phyloP scores from a whole-genome alignment of 2,113 vertebrate species.

The Heloderma charlesbogerti region DNA sequence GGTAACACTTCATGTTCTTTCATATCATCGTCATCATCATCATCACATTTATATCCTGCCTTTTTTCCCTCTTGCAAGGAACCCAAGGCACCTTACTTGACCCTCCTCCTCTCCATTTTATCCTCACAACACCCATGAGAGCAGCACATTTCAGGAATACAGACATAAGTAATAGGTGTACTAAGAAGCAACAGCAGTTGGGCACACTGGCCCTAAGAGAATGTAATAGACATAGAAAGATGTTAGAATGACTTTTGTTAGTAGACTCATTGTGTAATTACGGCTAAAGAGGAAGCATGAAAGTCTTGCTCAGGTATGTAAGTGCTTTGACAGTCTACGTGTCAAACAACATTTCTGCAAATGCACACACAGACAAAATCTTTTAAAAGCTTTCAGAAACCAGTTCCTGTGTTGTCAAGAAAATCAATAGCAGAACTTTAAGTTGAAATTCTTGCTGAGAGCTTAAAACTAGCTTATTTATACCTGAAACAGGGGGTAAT shows the following conservation, averaged over 20 bases:
- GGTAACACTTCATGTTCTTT: neutral
- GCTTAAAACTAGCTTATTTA: slow-evolving; percentile 8
- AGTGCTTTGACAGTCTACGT: neutral
- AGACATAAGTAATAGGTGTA: neutral
- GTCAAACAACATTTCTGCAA: neutral
- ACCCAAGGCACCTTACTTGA: no score
- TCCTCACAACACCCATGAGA: no score
- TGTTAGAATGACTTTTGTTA: neutral
- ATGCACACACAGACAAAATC: neutral
- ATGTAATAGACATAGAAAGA: neutral
- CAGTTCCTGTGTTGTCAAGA: neutral
- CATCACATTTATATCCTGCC: no score
- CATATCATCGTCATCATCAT: neutral
- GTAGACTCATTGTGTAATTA: neutral
- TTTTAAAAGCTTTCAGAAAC: slow-evolving; percentile 15
- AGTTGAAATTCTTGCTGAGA: slow-evolving; percentile 14
- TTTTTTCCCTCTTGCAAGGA: no score
- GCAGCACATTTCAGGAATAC: neutral
- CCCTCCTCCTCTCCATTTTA: no score
- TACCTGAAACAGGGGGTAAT: neutral
- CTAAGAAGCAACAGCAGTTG: neutral
- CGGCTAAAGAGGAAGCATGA: neutral
- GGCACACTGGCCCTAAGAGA: neutral
- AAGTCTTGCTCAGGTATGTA: neutral
- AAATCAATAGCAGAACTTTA: slow-evolving; percentile 10